Percentiles rank a stretch among this genome's conserved stretches.
phyloP scores from a whole-genome alignment of 2,888 invertebrate species.

The Acanthopleura granulata region DNA sequence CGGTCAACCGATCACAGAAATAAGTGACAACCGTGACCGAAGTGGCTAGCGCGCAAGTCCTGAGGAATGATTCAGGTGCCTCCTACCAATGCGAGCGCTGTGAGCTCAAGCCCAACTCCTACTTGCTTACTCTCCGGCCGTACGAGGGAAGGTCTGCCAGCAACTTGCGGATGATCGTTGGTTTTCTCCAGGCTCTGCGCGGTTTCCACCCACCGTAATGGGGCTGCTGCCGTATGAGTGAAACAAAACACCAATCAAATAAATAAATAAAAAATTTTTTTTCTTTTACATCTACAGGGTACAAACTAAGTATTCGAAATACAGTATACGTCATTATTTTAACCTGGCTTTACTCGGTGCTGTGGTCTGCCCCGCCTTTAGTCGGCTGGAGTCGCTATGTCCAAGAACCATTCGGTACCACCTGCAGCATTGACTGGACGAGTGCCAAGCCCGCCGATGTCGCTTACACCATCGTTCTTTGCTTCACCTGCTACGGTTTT shows the following conservation, averaged over 20 bases:
- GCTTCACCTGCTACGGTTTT: conserved; percentile 30
- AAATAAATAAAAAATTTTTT: not conserved
- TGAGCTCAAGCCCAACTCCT: no score
- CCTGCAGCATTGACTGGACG: conserved; percentile 42
- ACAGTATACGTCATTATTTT: conserved; percentile 24
- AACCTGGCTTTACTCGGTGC: conserved; percentile 30
- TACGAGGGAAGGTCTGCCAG: no score
- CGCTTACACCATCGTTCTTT: conserved; percentile 33
- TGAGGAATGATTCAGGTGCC: not conserved
- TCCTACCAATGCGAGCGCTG: no score
- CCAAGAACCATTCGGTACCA: conserved; percentile 39
- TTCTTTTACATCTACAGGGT: conserved; percentile 24
- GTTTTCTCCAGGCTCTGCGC: no score
- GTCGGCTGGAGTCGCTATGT: conserved; percentile 41
- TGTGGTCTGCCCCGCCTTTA: conserved; percentile 40
- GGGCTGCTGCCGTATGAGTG: not conserved
- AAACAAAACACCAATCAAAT: no score
- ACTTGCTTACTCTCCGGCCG: no score
- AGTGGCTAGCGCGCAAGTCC: no score
- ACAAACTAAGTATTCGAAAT: conserved; percentile 23
- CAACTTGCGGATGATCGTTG: no score
- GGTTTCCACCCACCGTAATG: no score
- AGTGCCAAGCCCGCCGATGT: conserved; percentile 25
- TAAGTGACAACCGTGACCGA: no score
- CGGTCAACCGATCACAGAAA: no score